Conservation (phyloP, 2,113 vertebrate genomes). For the Gracilinanus agilis region DNA sequence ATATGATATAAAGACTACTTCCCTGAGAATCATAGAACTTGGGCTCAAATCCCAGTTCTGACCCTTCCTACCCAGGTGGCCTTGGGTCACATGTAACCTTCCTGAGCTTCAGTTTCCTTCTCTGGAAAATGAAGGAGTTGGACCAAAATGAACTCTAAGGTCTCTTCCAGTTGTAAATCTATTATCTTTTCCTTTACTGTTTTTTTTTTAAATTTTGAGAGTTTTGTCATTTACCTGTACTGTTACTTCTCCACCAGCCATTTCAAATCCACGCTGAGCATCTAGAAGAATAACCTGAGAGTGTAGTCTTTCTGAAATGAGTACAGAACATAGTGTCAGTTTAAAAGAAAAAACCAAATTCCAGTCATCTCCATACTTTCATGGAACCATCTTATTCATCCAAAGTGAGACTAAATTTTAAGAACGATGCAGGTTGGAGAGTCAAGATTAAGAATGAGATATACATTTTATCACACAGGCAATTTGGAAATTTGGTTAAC, state of each 20-base stretch:
- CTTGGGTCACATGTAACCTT: neutral
- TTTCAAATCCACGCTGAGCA: conserved; percentile 60
- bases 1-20: neutral
- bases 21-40: neutral
- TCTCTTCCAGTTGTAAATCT: neutral
- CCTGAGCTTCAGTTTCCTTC: neutral
- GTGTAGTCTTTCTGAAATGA: conserved; percentile 79
- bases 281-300: conserved; percentile 61
- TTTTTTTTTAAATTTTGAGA: conserved; percentile 32
- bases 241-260: conserved; percentile 37
- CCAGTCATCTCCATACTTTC: neutral
- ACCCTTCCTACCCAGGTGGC: neutral
- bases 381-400: neutral
- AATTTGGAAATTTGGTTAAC: neutral
- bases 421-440: neutral
- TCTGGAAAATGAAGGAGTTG: neutral
- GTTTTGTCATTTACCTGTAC: conserved; percentile 64
- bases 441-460: neutral
- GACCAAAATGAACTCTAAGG: neutral
- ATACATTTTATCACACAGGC: neutral
- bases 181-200: conserved; percentile 16
- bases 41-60: neutral
- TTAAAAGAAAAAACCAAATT: neutral
- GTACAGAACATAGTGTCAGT: conserved; percentile 64
- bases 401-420: neutral